Percentiles rank a stretch among this genome's conserved stretches.
Conservation (phyloP, 1,140 invertebrate species). For the Sminthurinus signatus region DNA sequence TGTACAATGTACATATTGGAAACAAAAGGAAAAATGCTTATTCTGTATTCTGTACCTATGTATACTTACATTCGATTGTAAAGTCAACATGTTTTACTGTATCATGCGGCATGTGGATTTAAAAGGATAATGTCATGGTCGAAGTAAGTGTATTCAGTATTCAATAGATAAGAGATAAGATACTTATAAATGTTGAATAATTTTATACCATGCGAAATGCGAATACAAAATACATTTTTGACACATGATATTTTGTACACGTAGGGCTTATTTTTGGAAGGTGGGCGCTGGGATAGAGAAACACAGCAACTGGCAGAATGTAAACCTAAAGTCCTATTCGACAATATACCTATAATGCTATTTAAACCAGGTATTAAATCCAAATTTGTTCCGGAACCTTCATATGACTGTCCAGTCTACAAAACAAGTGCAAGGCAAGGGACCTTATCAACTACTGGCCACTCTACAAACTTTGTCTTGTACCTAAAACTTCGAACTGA, state of each 20-base stretch:
- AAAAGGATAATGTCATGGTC: conserved; percentile 25
- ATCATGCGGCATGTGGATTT: no score
- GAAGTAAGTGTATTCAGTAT: conserved; percentile 17
- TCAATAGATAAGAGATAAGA: no score
- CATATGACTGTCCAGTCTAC: conserved; percentile 77
- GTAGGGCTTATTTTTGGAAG: conserved; percentile 75
- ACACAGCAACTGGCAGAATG: conserved; percentile 58
- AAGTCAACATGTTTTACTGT: no score
- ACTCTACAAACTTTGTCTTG: conserved; percentile 86
- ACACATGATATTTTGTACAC: background rate
- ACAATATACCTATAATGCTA: conserved; percentile 68
- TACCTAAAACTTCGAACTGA: conserved; percentile 62
- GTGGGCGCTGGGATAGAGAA: conserved; percentile 71
- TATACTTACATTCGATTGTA: background rate
- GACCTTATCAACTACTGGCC: conserved; percentile 70
- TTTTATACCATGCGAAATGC: no score
- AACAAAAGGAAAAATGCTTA: no score
- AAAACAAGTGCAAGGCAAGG: conserved; percentile 76
- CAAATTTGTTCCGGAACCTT: conserved; percentile 49
- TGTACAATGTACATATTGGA: no score
- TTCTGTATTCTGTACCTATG: no score
- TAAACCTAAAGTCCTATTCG: conserved; percentile 66
- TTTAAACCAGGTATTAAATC: conserved; percentile 59
- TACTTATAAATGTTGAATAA: no score
- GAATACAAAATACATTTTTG: no score